Conservation (phyloP, 2,888 invertebrate species). For the Meliscaeva auricollis region DNA sequence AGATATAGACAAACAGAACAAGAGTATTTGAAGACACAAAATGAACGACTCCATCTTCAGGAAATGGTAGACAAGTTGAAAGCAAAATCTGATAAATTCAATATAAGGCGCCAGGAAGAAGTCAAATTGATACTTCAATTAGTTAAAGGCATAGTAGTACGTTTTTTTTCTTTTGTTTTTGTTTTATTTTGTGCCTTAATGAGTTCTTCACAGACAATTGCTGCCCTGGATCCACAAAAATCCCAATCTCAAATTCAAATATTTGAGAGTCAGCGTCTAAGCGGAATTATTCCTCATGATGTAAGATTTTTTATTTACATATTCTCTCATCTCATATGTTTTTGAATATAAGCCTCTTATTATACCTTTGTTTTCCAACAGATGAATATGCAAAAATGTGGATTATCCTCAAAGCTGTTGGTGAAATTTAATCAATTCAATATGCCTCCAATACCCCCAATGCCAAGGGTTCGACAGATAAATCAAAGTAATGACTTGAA, state of each 20-base stretch:
- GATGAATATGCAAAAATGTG: slow-evolving; percentile 4
- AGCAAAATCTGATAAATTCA: not conserved
- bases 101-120: not conserved
- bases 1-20: slow-evolving; percentile 40
- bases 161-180: slow-evolving; percentile 7
- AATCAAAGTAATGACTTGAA: slow-evolving; percentile 26
- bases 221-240: not conserved
- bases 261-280: not conserved
- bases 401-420: slow-evolving; percentile 42
- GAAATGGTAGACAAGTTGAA: not conserved
- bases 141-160: slow-evolving; percentile 36
- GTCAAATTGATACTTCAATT: slow-evolving; percentile 31
- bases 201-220: slow-evolving; percentile 2
- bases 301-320: slow-evolving; percentile 33
- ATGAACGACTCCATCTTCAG: slow-evolving; percentile 27
- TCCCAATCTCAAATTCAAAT: not conserved
- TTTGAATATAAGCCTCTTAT: too few species aligned
- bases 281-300: not conserved
- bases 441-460: not conserved
- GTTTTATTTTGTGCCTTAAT: not conserved
- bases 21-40: slow-evolving; percentile 11
- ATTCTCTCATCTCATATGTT: too few species aligned
- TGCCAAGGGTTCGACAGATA: slow-evolving; percentile 3
- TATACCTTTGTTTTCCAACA: too few species aligned
- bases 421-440: slow-evolving; percentile 30